Evolutionary conservation across 2,113 vertebrate species (phyloP).

Genomic region (Eira barbara): DNA sequence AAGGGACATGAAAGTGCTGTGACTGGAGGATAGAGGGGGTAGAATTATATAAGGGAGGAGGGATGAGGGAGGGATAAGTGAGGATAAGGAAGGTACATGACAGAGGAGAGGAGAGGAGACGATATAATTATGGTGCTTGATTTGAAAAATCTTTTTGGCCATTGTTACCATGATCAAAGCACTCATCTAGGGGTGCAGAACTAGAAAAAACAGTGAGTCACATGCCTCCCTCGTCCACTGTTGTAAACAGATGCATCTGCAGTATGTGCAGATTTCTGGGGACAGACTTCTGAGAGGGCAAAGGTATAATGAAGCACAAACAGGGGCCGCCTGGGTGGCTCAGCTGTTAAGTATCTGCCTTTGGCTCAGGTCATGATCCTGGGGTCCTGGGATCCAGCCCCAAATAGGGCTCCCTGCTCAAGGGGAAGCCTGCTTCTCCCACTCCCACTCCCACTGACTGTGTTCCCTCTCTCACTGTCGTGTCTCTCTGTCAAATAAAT

Average conservation of each 20-base stretch:
- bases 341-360: too few species aligned
- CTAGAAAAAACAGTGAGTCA: not conserved
- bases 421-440: too few species aligned
- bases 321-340: not conserved
- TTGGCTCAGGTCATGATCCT: too few species aligned
- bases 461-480: too few species aligned
- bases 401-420: too few species aligned
- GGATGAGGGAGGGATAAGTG: not conserved
- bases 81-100: not conserved
- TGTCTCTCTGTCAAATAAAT: too few species aligned
- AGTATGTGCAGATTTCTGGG: not conserved
- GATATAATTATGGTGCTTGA: not conserved
- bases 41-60: not conserved
- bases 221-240: not conserved
- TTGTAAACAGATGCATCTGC: not conserved
- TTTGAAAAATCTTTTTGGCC: constrained; percentile 21
- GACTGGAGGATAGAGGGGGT: not conserved
- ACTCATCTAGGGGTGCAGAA: not conserved
- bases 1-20: not conserved
- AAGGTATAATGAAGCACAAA: not conserved
- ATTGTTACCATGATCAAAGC: not conserved
- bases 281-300: not conserved
- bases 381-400: too few species aligned
- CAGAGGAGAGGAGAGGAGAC: not conserved
- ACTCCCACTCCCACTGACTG: too few species aligned